Evolutionary conservation across 2,797 vertebrate species (phyloP).

Genomic region (Otus scops): DNA sequence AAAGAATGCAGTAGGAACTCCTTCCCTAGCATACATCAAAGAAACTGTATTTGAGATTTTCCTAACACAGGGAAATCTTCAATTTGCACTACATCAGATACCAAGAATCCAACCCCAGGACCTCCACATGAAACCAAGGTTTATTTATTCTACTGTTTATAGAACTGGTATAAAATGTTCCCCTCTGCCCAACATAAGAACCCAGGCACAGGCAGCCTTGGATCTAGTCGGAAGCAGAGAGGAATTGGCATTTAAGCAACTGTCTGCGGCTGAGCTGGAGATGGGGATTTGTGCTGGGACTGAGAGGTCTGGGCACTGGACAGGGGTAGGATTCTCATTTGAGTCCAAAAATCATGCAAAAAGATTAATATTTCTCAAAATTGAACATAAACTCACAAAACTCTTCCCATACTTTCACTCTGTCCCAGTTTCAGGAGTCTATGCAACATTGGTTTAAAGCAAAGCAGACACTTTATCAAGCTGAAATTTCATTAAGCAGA

Average conservation of each 20-base stretch:
- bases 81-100: background rate
- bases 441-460: background rate
- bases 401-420: background rate
- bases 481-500: background rate
- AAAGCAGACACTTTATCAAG: background rate
- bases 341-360: background rate
- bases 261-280: background rate
- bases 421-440: background rate
- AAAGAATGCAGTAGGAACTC: background rate
- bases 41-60: background rate
- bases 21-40: background rate
- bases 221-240: background rate
- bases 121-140: rapidly evolving
- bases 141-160: background rate
- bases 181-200: background rate
- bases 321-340: background rate
- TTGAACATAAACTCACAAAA: background rate
- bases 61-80: background rate
- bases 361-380: background rate
- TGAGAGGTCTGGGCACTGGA: background rate
- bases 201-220: background rate
- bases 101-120: background rate
- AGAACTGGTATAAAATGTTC: background rate
- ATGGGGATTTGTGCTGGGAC: background rate
- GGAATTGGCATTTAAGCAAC: background rate